These are phyloP conservation scores for Physella acuta DNA, from an alignment of 1,140 invertebrate genomes.

Conservation along the genomic window DNA sequence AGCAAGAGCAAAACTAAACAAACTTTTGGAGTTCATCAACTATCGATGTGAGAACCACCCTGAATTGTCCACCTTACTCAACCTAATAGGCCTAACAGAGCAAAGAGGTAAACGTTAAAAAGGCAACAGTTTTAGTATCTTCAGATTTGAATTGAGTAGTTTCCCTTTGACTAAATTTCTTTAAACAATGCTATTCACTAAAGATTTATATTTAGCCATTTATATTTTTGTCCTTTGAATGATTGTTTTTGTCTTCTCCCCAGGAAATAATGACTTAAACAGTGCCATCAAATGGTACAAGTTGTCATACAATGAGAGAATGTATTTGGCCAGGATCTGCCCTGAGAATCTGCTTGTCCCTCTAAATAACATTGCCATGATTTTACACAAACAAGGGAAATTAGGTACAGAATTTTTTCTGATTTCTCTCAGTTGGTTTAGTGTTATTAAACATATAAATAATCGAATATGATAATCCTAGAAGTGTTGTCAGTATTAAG, in stretches of 20 bases:
- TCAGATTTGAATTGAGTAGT: too few species aligned
- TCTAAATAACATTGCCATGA: conserved; percentile 9
- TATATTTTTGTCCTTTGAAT: background rate
- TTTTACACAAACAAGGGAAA: background rate
- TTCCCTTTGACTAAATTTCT: too few species aligned
- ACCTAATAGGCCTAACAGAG: conserved; percentile 13
- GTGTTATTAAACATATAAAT: too few species aligned
- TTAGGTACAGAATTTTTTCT: background rate
- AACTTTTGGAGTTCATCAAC: background rate
- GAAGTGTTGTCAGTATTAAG: too few species aligned
- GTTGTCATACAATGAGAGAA: conserved; percentile 6
- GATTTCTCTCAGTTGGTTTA: too few species aligned
- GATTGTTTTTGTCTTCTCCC: background rate
- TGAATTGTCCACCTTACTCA: background rate
- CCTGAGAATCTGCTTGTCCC: background rate
- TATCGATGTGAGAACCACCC: conserved; percentile 5
- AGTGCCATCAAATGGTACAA: conserved; percentile 2
- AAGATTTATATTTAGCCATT: too few species aligned
- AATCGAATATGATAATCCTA: too few species aligned
- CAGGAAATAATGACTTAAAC: background rate
- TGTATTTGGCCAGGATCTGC: background rate
- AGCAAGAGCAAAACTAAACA: background rate
- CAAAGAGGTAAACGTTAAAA: conserved; percentile 8
- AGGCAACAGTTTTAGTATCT: too few species aligned
- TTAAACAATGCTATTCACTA: too few species aligned